phyloP scores from a whole-genome alignment of 1,140 invertebrate genomes.

The Listronotus oregonensis region DNA sequence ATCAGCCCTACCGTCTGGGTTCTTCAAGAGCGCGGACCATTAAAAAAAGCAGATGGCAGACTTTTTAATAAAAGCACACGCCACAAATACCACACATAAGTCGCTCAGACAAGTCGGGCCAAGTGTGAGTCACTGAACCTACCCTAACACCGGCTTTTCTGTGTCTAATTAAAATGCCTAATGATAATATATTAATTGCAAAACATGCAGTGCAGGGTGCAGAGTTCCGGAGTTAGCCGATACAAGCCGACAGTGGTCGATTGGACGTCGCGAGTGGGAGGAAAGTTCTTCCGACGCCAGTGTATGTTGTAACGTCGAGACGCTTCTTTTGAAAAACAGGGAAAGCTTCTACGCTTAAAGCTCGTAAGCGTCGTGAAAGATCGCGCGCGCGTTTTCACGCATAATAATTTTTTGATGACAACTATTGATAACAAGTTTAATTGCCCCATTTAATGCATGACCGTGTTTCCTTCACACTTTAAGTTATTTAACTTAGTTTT shows the following conservation, averaged over 20 bases:
- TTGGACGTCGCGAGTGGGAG: slow-evolving; percentile 42
- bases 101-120: slow-evolving; percentile 15
- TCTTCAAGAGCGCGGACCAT: slow-evolving; percentile 11
- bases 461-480: neutral
- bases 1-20: neutral
- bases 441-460: neutral
- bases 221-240: slow-evolving; percentile 43
- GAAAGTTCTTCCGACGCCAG: slow-evolving; percentile 42
- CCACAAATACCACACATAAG: slow-evolving; percentile 9
- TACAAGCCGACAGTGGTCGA: slow-evolving; percentile 36
- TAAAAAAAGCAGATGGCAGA: slow-evolving; percentile 14
- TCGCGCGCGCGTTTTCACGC: slow-evolving; percentile 27
- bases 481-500: too few species aligned
- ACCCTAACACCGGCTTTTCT: slow-evolving; percentile 40
- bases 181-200: slow-evolving; percentile 57
- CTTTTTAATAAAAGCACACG: slow-evolving; percentile 1
- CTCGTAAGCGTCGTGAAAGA: slow-evolving; percentile 15
- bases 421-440: neutral
- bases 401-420: slow-evolving; percentile 7
- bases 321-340: slow-evolving; percentile 29
- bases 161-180: slow-evolving; percentile 53
- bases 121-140: slow-evolving; percentile 50
- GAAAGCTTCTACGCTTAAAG: slow-evolving; percentile 1
- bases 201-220: slow-evolving; percentile 52
- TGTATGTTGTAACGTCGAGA: slow-evolving; percentile 46